These are phyloP conservation scores for Otocyon megalotis DNA, from an alignment of 2,113 vertebrate species.

Conservation along the genomic window DNA sequence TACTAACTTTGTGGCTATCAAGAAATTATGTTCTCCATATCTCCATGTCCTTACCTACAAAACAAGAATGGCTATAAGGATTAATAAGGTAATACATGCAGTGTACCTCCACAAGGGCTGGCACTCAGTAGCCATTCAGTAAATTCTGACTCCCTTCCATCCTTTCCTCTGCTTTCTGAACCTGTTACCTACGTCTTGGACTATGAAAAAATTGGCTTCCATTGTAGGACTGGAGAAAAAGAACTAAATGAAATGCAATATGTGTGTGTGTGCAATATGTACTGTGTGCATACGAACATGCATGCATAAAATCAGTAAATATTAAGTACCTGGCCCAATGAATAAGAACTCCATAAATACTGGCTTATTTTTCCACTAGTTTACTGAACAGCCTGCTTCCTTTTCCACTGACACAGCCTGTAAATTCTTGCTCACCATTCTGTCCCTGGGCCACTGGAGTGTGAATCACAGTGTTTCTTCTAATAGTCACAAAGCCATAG, in stretches of 20 bases:
- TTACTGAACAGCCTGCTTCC: neutral
- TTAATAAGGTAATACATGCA: neutral
- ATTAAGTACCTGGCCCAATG: neutral
- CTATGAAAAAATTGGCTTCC: neutral
- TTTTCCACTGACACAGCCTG: neutral
- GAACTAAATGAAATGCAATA: neutral
- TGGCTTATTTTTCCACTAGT: neutral
- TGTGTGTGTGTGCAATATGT: neutral
- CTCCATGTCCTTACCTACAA: neutral
- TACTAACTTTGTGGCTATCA: neutral
- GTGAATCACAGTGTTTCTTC: neutral
- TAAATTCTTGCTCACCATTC: neutral
- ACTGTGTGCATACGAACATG: too few relatives aligned
- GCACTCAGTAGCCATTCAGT: neutral
- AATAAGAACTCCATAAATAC: neutral
- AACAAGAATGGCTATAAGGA: neutral
- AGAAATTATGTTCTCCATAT: neutral
- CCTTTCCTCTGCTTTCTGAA: neutral
- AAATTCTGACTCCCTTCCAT: neutral
- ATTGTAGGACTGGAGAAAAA: neutral
- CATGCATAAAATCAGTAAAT: neutral
- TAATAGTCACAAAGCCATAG: neutral
- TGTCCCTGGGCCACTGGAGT: neutral
- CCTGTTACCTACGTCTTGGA: neutral
- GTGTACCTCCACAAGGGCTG: rapidly evolving